These are phyloP conservation scores for Metacarcinus magister DNA, from an alignment of 2,888 invertebrate genomes.

Conservation along the genomic window DNA sequence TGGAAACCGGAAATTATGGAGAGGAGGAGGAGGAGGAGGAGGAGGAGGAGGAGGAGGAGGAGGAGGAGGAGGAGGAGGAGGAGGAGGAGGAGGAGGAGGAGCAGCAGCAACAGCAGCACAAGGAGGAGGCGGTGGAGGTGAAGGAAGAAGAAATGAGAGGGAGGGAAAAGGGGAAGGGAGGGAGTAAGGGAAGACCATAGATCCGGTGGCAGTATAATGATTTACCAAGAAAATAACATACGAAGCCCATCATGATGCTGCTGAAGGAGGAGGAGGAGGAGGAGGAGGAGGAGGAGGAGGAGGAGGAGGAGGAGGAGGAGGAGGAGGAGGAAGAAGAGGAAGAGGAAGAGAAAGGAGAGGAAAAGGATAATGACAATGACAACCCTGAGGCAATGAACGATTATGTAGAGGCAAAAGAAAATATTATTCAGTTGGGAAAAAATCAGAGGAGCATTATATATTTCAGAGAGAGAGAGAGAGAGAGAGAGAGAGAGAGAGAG, in stretches of 20 bases:
- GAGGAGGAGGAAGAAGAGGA: constrained; percentile 40
- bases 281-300: constrained; percentile 22
- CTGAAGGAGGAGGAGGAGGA: constrained; percentile 16
- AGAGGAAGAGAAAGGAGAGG: background rate
- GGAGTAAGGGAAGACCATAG: background rate
- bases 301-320: constrained; percentile 21
- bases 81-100: background rate
- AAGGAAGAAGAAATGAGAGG: background rate
- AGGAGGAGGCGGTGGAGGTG: no score
- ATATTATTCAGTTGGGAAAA: background rate
- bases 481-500: constrained; percentile 30
- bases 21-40: background rate
- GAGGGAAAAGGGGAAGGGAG: constrained; percentile 29
- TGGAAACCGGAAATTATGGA: constrained; percentile 86
- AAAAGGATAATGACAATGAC: background rate
- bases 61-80: background rate
- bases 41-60: background rate
- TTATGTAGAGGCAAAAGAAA: background rate
- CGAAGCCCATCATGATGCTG: background rate
- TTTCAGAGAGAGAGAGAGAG: background rate
- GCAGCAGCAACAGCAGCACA: background rate
- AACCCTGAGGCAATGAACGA: background rate
- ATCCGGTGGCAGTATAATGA: background rate
- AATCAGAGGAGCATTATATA: no score
- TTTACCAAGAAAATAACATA: background rate